Evolutionary conservation across 2,888 invertebrate species (phyloP).

Genomic region (Habroteleia sp.): DNA sequence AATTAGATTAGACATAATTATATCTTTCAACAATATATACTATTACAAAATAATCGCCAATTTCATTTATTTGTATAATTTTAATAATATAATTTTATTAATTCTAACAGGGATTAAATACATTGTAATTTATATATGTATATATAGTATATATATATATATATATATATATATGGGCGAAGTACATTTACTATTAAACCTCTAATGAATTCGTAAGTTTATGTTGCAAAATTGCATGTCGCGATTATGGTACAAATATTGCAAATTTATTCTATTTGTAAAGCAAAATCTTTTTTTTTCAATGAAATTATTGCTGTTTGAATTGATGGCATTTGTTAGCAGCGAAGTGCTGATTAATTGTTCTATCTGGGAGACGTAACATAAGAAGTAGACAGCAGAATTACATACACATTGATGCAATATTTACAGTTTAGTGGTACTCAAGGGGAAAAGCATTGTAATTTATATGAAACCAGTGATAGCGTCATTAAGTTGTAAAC

Average conservation of each 20-base stretch:
- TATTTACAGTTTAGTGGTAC: constrained; percentile 47
- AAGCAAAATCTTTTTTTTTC: constrained; percentile 15
- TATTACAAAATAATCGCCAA: too few species aligned
- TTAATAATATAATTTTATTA: too few species aligned
- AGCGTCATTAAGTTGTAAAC: constrained; percentile 45
- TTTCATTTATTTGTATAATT: too few species aligned
- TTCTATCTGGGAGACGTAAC: constrained; percentile 26
- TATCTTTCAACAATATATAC: too few species aligned
- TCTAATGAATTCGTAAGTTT: too few species aligned
- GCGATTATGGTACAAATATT: constrained; percentile 5
- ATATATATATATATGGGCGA: too few species aligned
- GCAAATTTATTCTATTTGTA: not conserved
- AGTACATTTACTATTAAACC: too few species aligned
- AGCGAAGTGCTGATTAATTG: constrained; percentile 23
- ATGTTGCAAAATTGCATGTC: too few species aligned
- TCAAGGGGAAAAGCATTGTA: constrained; percentile 23
- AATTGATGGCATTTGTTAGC: constrained; percentile 22
- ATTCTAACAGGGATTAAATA: too few species aligned
- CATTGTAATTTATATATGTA: too few species aligned
- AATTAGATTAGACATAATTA: too few species aligned
- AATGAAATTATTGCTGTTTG: constrained; percentile 19
- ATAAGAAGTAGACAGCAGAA: constrained; percentile 1
- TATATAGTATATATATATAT: too few species aligned
- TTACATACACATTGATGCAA: constrained; percentile 31
- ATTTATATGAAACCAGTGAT: constrained; percentile 45